Percentiles rank a stretch among this genome's conserved stretches.
phyloP scores from a whole-genome alignment of 2,888 invertebrate genomes.

The Patella depressa region DNA sequence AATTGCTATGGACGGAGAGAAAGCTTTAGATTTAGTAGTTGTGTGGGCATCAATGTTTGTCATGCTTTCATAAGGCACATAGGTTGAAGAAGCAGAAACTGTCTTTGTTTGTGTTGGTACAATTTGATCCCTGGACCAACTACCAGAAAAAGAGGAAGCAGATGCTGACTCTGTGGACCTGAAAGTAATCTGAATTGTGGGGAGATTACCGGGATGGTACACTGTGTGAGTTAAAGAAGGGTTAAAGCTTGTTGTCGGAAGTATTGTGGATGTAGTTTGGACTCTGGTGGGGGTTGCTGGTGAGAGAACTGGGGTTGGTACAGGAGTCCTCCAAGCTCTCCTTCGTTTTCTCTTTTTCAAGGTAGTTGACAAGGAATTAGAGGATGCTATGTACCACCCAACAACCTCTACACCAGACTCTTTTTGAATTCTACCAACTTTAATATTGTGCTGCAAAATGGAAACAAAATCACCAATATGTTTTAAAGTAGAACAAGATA shows the following conservation, averaged over 20 bases:
- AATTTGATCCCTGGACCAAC: too few species aligned
- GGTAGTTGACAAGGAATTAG: constrained; percentile 20
- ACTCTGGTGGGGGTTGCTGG: constrained; percentile 28
- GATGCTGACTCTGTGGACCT: background rate
- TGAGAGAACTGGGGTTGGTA: constrained; percentile 32
- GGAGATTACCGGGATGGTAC: background rate
- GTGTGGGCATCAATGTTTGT: too few species aligned
- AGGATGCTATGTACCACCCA: constrained; percentile 42
- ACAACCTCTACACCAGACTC: constrained; percentile 33
- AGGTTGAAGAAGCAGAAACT: too few species aligned
- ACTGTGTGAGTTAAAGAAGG: background rate
- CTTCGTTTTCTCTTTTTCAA: constrained; percentile 22
- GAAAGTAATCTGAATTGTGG: background rate
- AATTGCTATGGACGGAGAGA: too few species aligned
- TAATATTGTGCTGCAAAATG: constrained; percentile 42
- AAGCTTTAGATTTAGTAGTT: too few species aligned
- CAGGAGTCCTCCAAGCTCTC: constrained; percentile 21
- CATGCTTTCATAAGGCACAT: too few species aligned
- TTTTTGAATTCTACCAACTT: constrained; percentile 36
- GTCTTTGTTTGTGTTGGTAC: too few species aligned
- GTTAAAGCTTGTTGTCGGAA: constrained; percentile 7
- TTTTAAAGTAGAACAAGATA: constrained; percentile 33
- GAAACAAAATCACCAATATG: constrained; percentile 36
- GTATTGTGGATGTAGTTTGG: background rate
- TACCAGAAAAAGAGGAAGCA: too few species aligned